These are phyloP conservation scores for Stratiomys singularior DNA, from an alignment of 2,888 invertebrate species.

Conservation along the genomic window DNA sequence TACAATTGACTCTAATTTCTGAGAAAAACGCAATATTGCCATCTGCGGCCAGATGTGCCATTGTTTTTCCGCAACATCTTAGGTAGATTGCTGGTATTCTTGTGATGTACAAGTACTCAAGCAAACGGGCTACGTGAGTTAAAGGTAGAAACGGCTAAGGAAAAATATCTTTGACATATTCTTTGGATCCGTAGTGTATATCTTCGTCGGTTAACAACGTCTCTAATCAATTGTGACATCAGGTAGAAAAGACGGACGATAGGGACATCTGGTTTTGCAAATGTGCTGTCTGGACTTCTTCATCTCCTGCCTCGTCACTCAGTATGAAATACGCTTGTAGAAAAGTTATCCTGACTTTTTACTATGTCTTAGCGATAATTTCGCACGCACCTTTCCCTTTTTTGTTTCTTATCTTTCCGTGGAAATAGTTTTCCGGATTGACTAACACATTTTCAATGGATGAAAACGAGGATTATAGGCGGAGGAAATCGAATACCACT, in stretches of 20 bases:
- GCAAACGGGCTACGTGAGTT: neutral
- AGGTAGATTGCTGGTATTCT: conserved; percentile 2
- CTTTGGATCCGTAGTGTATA: neutral
- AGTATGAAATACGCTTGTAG: neutral
- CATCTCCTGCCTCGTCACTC: neutral
- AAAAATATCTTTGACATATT: conserved; percentile 32
- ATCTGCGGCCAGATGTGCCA: conserved; percentile 12
- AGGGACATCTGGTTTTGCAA: neutral
- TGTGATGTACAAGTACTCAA: neutral
- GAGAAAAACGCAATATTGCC: conserved; percentile 7
- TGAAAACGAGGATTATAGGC: too few relatives aligned
- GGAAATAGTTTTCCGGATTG: too few relatives aligned
- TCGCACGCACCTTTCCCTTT: too few relatives aligned
- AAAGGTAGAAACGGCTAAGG: neutral
- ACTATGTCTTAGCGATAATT: too few relatives aligned
- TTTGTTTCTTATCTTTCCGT: too few relatives aligned
- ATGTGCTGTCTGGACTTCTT: neutral
- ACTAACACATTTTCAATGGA: too few relatives aligned
- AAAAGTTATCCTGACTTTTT: too few relatives aligned
- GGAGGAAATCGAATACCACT: too few relatives aligned
- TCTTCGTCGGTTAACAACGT: neutral
- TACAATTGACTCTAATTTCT: conserved; percentile 37
- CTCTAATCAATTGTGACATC: neutral
- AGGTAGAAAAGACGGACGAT: neutral
- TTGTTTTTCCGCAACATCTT: neutral